Evolutionary conservation across 2,797 vertebrate genomes (phyloP), one percentile per base, ranked within the genome.

Genomic region (Aplochiton taeniatus): DNA sequence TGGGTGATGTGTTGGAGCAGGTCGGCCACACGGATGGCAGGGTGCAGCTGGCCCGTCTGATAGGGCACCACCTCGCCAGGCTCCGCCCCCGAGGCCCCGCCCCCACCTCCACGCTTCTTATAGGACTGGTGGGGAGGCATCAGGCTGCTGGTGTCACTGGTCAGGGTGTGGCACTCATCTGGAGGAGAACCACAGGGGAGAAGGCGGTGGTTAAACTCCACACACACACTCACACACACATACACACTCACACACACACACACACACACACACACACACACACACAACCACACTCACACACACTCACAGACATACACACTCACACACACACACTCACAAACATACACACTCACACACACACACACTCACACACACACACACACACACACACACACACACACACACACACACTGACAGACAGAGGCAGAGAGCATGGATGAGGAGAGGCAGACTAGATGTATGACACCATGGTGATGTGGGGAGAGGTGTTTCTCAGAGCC

Each of bases 1-100:
- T 99, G 97, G 0, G 96, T 98, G 91, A 99, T 99, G 89, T 99
- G 97, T 70, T 98, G 97, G 7, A 98, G 93, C 59, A 98, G 90
- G 83, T 98, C 97, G 31, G 97, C 96, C 55, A 98, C 97, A 0
- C 96, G 92, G 83, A 98, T 96, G 78, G 97, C 97, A 0, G 97
- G 97, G 65, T 98, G 97, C 41, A 98, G 94, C 89, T 96, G 96
- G 1, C 94, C 96, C 0, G 96, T 98, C 88, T 98, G 96, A 68
- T 98, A 98, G 1, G 95, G 53, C 6, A 12, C 47, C 4, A 50
- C 60, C 10, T 61, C 60, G 4, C 14, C 60, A 10, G 48, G 47
- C 60, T 61, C 60, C 20, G 31, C 31, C 31, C 31, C 31, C 31
- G 6, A n/a, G n/a, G 31, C 31, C 31, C 31, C 31, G 31, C 31